phyloP scores from a whole-genome alignment of 2,797 vertebrate species.

The Thaleichthys pacificus region DNA sequence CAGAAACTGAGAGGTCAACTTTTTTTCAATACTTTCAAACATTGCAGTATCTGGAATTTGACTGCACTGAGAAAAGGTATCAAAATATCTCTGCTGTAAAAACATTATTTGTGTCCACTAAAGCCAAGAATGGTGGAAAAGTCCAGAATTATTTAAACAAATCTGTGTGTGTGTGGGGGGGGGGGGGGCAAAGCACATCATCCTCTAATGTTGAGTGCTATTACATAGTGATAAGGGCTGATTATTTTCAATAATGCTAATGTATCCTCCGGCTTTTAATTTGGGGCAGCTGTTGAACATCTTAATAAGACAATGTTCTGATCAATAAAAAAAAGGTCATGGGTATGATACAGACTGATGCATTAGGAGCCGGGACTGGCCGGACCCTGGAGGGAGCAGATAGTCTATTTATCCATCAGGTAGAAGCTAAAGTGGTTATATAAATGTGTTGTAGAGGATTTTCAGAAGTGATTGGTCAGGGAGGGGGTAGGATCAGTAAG shows the following conservation, averaged over 20 bases:
- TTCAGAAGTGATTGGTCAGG: constrained; percentile 17
- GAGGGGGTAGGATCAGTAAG: constrained; percentile 32
- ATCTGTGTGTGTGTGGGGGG: too few species aligned
- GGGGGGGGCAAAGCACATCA: neutral
- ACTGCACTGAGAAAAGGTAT: neutral
- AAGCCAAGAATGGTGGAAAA: constrained; percentile 38
- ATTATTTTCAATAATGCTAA: constrained; percentile 65
- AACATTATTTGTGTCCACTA: constrained; percentile 14
- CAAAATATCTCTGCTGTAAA: neutral
- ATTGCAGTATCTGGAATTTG: neutral
- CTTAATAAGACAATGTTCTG: constrained; percentile 53
- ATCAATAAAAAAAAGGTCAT: constrained; percentile 67
- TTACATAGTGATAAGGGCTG: constrained; percentile 20
- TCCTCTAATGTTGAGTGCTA: constrained; percentile 7
- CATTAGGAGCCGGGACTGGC: constrained; percentile 42
- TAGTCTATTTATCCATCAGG: neutral
- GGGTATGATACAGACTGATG: constrained; percentile 27
- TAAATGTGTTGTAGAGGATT: constrained; percentile 63
- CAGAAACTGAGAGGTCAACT: constrained; percentile 45
- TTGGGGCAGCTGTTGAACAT: constrained; percentile 51
- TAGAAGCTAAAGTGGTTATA: constrained; percentile 34
- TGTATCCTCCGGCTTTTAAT: constrained; percentile 53
- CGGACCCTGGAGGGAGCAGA: constrained; percentile 28
- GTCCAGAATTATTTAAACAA: constrained; percentile 57
- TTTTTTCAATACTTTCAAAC: constrained; percentile 8